Percentiles rank a stretch among this genome's conserved stretches.
Conservation (phyloP, 2,113 vertebrate species). For the Dicaeum eximium region DNA sequence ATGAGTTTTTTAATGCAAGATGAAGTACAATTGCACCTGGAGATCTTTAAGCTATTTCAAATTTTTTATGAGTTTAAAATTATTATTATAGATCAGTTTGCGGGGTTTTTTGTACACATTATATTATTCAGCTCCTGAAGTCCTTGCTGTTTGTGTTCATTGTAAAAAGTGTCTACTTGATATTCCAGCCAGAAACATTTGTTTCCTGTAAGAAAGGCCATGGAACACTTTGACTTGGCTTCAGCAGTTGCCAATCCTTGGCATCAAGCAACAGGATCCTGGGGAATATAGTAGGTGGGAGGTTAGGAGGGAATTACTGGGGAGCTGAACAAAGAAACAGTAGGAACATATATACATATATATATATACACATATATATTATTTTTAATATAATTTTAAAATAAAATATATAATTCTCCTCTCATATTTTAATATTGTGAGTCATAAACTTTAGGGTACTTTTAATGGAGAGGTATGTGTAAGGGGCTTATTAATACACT, state of each 20-base stretch:
- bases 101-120: fast-evolving
- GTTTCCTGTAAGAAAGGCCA: not conserved
- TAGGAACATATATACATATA: too few species aligned
- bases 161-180: not conserved
- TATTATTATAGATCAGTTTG: not conserved
- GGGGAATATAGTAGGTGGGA: not conserved
- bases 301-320: not conserved
- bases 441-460: not conserved
- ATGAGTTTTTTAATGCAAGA: not conserved
- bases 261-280: not conserved
- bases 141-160: not conserved
- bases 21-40: not conserved
- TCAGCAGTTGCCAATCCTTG: not conserved
- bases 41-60: not conserved
- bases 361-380: too few species aligned
- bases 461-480: not conserved
- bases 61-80: not conserved
- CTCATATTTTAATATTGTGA: not conserved
- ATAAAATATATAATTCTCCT: not conserved
- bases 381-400: not conserved
- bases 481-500: not conserved
- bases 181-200: not conserved
- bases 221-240: not conserved
- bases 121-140: not conserved
- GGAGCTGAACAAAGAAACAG: not conserved